Evolutionary conservation across 1,140 invertebrate species (phyloP), one percentile per base, ranked within the genome.

Genomic region (Drosophila tristis): DNA sequence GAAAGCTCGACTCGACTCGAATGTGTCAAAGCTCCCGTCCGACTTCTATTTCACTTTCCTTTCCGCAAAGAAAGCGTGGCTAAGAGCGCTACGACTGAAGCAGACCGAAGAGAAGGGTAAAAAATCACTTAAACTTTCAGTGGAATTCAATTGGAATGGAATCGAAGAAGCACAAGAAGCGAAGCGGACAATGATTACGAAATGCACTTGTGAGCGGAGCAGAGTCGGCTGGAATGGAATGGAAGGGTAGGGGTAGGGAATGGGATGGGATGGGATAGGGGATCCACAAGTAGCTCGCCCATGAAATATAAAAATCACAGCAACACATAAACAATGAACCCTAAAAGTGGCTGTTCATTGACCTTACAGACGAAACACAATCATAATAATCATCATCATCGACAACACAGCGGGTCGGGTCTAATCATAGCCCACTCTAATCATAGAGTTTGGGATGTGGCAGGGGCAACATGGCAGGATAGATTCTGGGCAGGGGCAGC

Each of bases 291-390:
- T 23, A 35, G 45, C 51, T 66, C 31, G 23, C 39, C 29, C 67
- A 54, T 62, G 43, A 70, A 68, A 74, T 63, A 39, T 63, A 39
- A 61, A 80, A 80, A 77, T 76, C 68, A 74, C 67, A 77, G 57
- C 54, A 74, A 50, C 62, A 78, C 67, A 65, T 68, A 82, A 82
- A 72, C 75, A 71, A 82, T 82, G 75, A 84, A 78, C 79, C 71
- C 60, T 78, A 81, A 81, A 74, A 75, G 23, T 60, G 67, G 44
- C 48, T 78, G 79, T 82, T 64, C 75, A 78, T 82, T 84, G 79
- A 82, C 79, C 79, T 68, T 68, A 44, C 23, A 45, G 39, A 61
- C 25, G 13, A 29, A 62, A 62, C 75, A 31, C 39, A 62, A 57
- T 72, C 43, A 75, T 55, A 62, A 57, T 72, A 39, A 75, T 55